Conservation (phyloP, 2,797 vertebrate genomes). For the Muraenolepis orangiensis region DNA sequence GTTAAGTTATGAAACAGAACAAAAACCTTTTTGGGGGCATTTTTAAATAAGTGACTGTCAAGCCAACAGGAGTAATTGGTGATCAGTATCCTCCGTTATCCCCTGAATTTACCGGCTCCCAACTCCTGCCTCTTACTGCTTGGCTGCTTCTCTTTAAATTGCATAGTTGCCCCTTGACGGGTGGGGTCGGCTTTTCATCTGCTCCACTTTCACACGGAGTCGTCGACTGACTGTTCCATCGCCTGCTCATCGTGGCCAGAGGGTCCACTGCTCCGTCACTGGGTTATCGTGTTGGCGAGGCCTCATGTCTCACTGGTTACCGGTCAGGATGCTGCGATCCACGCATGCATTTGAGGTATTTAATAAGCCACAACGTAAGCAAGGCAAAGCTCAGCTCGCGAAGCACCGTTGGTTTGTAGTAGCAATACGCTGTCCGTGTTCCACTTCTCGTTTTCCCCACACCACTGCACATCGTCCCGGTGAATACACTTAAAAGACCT, state of each 20-base stretch:
- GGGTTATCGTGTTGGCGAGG: neutral
- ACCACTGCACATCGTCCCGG: constrained; percentile 17
- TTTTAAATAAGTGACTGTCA: constrained; percentile 61
- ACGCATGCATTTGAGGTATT: constrained; percentile 22
- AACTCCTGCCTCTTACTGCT: constrained; percentile 40
- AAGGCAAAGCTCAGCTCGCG: neutral
- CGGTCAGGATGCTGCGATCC: no score
- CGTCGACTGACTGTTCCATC: constrained; percentile 23
- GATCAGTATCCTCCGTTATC: constrained; percentile 44
- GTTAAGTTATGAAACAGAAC: constrained; percentile 49
- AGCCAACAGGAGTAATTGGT: constrained; percentile 60
- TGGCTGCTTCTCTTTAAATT: constrained; percentile 49
- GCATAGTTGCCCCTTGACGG: constrained; percentile 39
- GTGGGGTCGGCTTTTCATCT: constrained; percentile 26
- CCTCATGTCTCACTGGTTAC: constrained; percentile 8
- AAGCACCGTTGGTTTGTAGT: neutral
- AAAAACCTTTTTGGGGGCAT: constrained; percentile 54
- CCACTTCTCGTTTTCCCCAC: constrained; percentile 17
- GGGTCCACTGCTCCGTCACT: no score
- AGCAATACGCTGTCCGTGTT: neutral
- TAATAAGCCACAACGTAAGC: neutral
- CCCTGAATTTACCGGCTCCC: no score
- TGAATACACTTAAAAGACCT: constrained; percentile 31
- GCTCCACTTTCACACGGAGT: constrained; percentile 14
- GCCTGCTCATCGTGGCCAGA: constrained; percentile 25